These are phyloP conservation scores for Stomatorhinus walkeri DNA, from an alignment of 2,797 vertebrate genomes.

Conservation along the genomic window DNA sequence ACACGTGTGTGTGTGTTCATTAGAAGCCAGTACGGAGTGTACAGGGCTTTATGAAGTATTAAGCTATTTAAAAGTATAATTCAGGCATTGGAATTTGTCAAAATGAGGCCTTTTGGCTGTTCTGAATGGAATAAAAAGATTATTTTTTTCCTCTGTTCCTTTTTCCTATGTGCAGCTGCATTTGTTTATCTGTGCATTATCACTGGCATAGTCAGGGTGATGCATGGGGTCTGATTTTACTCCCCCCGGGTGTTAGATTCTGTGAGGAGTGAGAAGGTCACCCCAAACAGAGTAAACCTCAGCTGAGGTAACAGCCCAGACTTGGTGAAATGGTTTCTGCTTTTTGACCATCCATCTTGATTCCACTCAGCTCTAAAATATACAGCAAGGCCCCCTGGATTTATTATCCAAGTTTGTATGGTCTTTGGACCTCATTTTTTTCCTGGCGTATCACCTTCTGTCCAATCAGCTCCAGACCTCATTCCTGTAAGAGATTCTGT, in stretches of 20 bases:
- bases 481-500: background rate
- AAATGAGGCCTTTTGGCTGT: background rate
- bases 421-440: conserved; percentile 31
- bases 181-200: background rate
- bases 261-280: background rate
- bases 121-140: background rate
- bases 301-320: background rate
- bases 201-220: background rate
- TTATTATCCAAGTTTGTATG: background rate
- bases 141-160: background rate
- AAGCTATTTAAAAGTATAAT: background rate
- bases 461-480: background rate
- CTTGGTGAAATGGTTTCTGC: background rate
- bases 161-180: background rate
- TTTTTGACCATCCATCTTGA: background rate
- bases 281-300: background rate
- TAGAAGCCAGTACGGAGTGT: background rate
- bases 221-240: background rate
- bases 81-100: background rate
- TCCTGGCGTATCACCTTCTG: background rate
- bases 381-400: background rate
- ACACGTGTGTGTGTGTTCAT: background rate
- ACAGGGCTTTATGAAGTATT: background rate
- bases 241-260: background rate
- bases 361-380: background rate